A percentile compares a stretch with the other conserved stretches of the same genome.
These are phyloP conservation scores for Odocoileus hemionus DNA, from an alignment of 2,113 vertebrate genomes.

Conservation along the genomic window DNA sequence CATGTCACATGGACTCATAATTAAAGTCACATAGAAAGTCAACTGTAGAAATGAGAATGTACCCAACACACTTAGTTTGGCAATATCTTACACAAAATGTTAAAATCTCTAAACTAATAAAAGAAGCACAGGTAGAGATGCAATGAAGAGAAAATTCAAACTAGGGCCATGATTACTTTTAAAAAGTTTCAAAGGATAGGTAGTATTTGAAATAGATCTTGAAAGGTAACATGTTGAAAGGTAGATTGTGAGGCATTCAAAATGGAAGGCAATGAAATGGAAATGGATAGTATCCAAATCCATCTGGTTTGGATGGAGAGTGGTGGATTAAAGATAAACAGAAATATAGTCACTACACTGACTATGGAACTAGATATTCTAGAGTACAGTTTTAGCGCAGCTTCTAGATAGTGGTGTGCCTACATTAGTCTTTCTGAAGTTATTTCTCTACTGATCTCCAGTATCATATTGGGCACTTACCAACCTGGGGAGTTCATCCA, in stretches of 20 bases:
- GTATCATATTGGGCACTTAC: background rate
- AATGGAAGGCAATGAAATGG: background rate
- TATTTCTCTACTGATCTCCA: background rate
- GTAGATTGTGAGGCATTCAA: background rate
- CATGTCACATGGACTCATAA: background rate
- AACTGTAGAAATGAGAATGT: background rate
- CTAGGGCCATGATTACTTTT: background rate
- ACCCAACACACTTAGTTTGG: background rate
- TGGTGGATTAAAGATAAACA: background rate
- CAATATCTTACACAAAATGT: background rate
- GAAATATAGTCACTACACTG: background rate
- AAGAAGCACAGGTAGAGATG: background rate
- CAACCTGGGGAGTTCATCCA: background rate
- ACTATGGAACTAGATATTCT: background rate
- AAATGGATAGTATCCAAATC: background rate
- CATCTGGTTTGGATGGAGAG: background rate
- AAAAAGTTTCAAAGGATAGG: background rate
- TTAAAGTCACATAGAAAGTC: background rate
- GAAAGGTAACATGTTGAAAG: background rate
- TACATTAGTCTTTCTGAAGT: background rate
- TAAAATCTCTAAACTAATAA: background rate
- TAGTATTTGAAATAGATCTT: background rate
- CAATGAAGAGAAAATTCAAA: background rate
- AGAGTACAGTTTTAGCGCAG: background rate
- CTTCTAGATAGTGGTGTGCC: background rate